A percentile compares a stretch with the other conserved stretches of the same genome.
These are phyloP conservation scores for Cavia aperea DNA, from an alignment of 2,113 vertebrate genomes.

Conservation along the genomic window DNA sequence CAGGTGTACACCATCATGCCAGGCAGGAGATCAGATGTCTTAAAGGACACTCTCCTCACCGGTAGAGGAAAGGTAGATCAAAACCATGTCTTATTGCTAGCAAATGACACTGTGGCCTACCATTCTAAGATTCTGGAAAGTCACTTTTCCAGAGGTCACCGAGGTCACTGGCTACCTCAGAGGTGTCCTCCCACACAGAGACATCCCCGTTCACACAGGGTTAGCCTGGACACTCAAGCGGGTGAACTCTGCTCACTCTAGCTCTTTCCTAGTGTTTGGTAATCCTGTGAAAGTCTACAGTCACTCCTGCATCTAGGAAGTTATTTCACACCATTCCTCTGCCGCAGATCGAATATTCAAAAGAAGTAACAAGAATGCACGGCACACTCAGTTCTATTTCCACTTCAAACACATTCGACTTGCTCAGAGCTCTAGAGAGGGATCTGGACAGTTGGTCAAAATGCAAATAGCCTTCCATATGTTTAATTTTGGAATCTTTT, in stretches of 20 bases:
- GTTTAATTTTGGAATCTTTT: constrained; percentile 16
- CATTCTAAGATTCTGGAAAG: not conserved
- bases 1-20: not conserved
- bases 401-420: constrained; percentile 23
- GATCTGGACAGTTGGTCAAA: not conserved
- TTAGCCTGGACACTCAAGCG: not conserved
- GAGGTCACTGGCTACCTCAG: not conserved
- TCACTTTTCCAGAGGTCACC: not conserved
- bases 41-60: not conserved
- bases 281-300: not conserved
- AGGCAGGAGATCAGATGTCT: not conserved
- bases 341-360: constrained; percentile 11
- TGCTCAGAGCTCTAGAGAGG: constrained; percentile 8
- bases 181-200: not conserved
- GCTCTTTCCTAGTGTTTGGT: not conserved
- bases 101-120: not conserved
- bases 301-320: not conserved
- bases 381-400: not conserved
- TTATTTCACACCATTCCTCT: constrained; percentile 7
- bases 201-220: not conserved
- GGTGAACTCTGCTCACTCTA: not conserved
- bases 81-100: not conserved
- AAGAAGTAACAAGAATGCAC: not conserved
- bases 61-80: not conserved
- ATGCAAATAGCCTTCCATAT: not conserved